A percentile compares a stretch with the other conserved stretches of the same genome.
phyloP scores from a whole-genome alignment of 2,797 vertebrate species.

The Accipiter badius region DNA sequence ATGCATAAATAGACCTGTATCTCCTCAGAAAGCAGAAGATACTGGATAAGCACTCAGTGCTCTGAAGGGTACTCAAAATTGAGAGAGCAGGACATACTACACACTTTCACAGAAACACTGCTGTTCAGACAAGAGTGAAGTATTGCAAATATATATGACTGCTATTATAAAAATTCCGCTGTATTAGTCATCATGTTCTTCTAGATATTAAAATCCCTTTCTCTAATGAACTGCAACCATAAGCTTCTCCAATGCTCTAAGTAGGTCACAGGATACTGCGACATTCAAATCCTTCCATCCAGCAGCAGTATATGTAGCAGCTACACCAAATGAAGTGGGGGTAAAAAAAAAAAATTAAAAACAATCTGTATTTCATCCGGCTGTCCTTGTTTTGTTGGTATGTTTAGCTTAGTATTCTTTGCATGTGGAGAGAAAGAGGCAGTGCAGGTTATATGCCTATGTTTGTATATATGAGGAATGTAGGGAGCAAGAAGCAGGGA shows the following conservation, averaged over 20 bases:
- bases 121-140: background rate
- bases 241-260: conserved; percentile 35
- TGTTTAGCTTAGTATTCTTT: background rate
- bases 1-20: background rate
- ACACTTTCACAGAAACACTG: background rate
- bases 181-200: conserved; percentile 1
- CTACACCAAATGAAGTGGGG: background rate
- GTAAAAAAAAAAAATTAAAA: background rate
- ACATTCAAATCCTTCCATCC: background rate
- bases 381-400: background rate
- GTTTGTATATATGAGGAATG: background rate
- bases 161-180: background rate
- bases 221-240: background rate
- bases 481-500: background rate
- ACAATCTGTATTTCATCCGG: background rate
- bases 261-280: conserved; percentile 9
- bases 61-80: background rate
- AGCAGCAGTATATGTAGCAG: background rate
- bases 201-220: conserved; percentile 15
- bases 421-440: background rate
- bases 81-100: background rate
- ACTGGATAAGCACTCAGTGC: background rate
- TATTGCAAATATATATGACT: background rate
- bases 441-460: background rate
- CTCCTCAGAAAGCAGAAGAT: background rate